Base-by-base conservation (phyloP, 2,113 vertebrate genomes). In the Rhynchomys soricoides region DNA sequence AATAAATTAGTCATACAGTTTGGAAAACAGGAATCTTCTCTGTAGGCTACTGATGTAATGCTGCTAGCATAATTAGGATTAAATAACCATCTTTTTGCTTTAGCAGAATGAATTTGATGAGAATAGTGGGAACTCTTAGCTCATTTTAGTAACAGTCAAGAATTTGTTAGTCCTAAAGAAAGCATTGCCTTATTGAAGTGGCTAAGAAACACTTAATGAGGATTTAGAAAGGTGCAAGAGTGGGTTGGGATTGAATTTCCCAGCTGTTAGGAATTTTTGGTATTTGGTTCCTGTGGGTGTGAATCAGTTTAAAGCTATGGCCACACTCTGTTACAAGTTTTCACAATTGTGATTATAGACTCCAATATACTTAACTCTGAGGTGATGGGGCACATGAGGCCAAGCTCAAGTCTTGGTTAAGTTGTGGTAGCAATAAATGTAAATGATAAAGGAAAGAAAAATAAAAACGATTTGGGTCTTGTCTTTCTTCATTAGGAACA, bases 1-100 rank as follows among this genome's bases (percentile, higher is more conserved):
- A 85, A 74, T 43, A 75, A 95, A 90, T 89, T 79, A 93, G 70
- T 62, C 31, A 83, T 71, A 48, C 15, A 92, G 94, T 96, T 93
- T 91, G 59, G 85, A 93, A 97, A 95, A 50, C 16, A 92, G 50
- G 26, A 89, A 92, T 92, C 70, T 96, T 88, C 93, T 96, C 90
- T 85, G 57, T 43, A 92, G 48, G 31, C 62, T 94, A 82, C 48
- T 93, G 52, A 95, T 50, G 21, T n/a, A 87, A 89, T 86, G 24
- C 29, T 86, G 64, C 91, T 90, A 90, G 57, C 62, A 81, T 79
- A 73, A 94, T 94, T 94, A 91, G 71, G 57, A 96, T 91, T 31
- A 89, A 91, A 70, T 79, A 57, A 86, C 43, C 37, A 78, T 55
- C 55, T 81, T 81, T 93, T 96, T 96, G 86, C 26, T 83, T 57